These are phyloP conservation scores for Ophioderma brevispina DNA, from an alignment of 35 echinoderm and acorn worm genomes.

Conservation along the genomic window DNA sequence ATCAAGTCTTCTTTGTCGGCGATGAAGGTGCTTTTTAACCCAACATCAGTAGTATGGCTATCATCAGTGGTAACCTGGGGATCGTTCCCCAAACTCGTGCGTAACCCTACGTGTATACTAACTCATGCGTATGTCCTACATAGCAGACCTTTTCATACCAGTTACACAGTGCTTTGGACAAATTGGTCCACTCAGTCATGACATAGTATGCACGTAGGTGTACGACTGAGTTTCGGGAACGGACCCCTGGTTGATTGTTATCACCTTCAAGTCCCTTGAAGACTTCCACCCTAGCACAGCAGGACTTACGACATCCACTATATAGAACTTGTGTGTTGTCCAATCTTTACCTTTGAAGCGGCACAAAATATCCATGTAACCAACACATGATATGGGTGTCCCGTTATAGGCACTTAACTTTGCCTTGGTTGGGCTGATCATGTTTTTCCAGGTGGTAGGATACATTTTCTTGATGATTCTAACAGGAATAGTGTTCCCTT, in stretches of 20 bases:
- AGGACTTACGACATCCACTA: conserved; percentile 5
- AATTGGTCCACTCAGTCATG: too few species aligned
- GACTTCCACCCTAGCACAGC: neutral
- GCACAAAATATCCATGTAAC: neutral
- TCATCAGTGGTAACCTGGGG: neutral
- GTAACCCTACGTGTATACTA: too few species aligned
- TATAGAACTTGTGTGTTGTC: neutral
- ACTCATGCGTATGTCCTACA: too few species aligned
- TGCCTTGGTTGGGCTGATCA: neutral
- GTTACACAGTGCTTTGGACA: too few species aligned
- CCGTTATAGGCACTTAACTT: conserved; percentile 15
- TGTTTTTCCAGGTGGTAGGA: neutral
- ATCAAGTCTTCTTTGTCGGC: neutral
- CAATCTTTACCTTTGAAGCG: neutral
- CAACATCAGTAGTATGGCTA: neutral
- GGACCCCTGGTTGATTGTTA: neutral
- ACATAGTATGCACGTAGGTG: too few species aligned
- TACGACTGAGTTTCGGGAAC: too few species aligned
- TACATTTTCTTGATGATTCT: conserved; percentile 35
- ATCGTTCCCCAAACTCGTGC: neutral
- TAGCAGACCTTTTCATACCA: too few species aligned
- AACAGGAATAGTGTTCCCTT: conserved; percentile 33
- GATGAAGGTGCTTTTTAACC: neutral
- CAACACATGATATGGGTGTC: conserved; percentile 18
- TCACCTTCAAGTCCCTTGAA: neutral